Percentiles rank a stretch among this genome's conserved stretches.
Conservation (phyloP, 2,888 invertebrate genomes). For the Polylopha cassiicola region DNA sequence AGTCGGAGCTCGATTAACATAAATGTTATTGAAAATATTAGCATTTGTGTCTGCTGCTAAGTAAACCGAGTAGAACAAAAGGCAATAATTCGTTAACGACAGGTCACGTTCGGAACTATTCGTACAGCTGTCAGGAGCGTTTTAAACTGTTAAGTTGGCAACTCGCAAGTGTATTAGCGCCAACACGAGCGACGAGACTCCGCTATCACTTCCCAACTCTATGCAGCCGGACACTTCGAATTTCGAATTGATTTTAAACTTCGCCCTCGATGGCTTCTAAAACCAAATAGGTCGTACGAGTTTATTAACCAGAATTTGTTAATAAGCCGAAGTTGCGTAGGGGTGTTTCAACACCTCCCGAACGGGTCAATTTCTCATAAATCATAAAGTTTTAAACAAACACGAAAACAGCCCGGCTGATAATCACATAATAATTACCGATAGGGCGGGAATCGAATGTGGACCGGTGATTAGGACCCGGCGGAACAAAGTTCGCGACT, state of each 20-base stretch:
- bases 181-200: conserved; percentile 31
- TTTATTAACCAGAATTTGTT: conserved; percentile 17
- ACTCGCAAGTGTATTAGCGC: conserved; percentile 59
- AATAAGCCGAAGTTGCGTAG: conserved; percentile 16
- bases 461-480: conserved; percentile 31
- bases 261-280: no score
- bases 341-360: conserved; percentile 35
- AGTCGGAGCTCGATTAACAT: conserved; percentile 18
- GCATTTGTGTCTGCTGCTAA: no score
- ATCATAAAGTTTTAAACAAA: conserved; percentile 65
- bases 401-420: conserved; percentile 54
- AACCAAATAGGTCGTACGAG: conserved; percentile 2
- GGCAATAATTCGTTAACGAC: conserved; percentile 43
- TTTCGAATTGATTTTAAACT: conserved; percentile 17
- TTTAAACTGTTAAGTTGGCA: conserved; percentile 48
- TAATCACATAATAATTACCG: conserved; percentile 69
- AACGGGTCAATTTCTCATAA: conserved; percentile 61
- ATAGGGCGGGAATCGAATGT: conserved; percentile 48
- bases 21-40: no score
- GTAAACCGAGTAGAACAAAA: background rate
- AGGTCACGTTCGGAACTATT: conserved; percentile 44
- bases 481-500: conserved; percentile 18
- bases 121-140: conserved; percentile 54
- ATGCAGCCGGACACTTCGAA: conserved; percentile 21
- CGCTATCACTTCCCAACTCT: conserved; percentile 29